Conservation (phyloP, 2,797 vertebrate species). For the Danio jaintianensis region DNA sequence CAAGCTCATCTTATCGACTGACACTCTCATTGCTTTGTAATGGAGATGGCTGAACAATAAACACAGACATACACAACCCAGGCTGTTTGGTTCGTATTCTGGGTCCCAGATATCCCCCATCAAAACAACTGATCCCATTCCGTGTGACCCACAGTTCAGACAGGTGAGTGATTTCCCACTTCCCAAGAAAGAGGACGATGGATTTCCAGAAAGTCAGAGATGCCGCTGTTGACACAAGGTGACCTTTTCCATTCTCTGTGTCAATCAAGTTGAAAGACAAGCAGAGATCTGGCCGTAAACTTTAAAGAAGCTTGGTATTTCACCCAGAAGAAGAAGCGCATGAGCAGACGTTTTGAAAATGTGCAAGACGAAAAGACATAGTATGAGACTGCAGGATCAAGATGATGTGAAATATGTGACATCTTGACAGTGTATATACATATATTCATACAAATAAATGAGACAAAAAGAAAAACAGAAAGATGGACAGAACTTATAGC, state of each 20-base stretch:
- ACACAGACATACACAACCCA: slow-evolving; percentile 17
- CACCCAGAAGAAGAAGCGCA: slow-evolving; percentile 29
- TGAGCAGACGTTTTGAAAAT: not conserved
- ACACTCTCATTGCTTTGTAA: slow-evolving; percentile 57
- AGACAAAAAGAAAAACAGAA: not conserved
- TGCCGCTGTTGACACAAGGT: slow-evolving; percentile 37
- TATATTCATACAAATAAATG: too few relatives aligned
- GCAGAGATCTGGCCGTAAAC: slow-evolving; percentile 36
- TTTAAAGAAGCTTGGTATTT: slow-evolving; percentile 55
- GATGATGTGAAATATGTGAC: not conserved
- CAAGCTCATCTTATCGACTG: slow-evolving; percentile 52
- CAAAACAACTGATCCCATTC: slow-evolving; percentile 7
- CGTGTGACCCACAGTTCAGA: slow-evolving; percentile 17
- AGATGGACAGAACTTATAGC: not conserved
- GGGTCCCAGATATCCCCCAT: slow-evolving; percentile 1
- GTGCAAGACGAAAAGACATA: not conserved
- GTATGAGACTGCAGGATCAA: not conserved
- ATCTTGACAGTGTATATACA: too few relatives aligned
- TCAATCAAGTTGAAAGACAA: slow-evolving; percentile 53
- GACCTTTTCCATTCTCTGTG: slow-evolving; percentile 55
- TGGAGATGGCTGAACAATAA: slow-evolving; percentile 29
- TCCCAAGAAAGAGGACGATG: slow-evolving; percentile 5
- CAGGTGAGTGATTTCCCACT: slow-evolving; percentile 18
- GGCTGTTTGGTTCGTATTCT: slow-evolving; percentile 9
- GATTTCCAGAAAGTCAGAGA: slow-evolving; percentile 24